Base-by-base conservation (phyloP, 2,888 invertebrate genomes). In the Drosophila macrospina region DNA sequence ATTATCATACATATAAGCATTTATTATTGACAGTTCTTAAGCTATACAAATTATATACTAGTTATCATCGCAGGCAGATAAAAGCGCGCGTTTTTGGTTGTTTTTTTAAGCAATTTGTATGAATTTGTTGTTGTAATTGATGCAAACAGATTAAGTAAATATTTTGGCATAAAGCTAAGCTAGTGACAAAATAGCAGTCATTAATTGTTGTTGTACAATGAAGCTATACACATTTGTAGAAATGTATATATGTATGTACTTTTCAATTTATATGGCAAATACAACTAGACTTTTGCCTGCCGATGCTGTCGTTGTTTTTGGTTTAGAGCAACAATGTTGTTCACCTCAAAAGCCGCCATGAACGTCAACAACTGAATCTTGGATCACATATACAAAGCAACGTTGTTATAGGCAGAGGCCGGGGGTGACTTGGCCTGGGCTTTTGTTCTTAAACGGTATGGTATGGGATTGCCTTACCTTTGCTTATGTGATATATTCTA, bases 291-390 rank as follows among this genome's bases (percentile, higher is more conserved):
- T 28, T 6, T 28, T 28, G 28, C 6, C 6, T 28, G 28, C 28
- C 6, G 28, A 7, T 28, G 7, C 1, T 67, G 65, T 52, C 55
- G 44, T 47, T 78, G 48, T 65, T 78, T 32, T 39, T 62, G 32
- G 26, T 63, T 55, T 45, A 56, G 55, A 72, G 50, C 66, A 71
- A 74, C 81, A 86, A 88, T 86, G 89, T 79, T 88, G 89, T 89
- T 90, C 89, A 88, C 90, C 90, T 90, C 89, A 89, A 88, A 86
- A 88, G 86, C 88, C 88, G 73, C 86, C 85, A 85, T 86, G 86
- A 85, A 85, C 85, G 79, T 78, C 84, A 82, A 75, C 80, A 81
- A 75, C 74, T 79, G 62, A 71, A 76, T 74, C 79, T 72, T 64
- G 71, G 74, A 77, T 72, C 57, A 69, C 72, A 75, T 72, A 67